Evolutionary conservation across 2,797 vertebrate genomes (phyloP).

Genomic region (Spea hammondii): DNA sequence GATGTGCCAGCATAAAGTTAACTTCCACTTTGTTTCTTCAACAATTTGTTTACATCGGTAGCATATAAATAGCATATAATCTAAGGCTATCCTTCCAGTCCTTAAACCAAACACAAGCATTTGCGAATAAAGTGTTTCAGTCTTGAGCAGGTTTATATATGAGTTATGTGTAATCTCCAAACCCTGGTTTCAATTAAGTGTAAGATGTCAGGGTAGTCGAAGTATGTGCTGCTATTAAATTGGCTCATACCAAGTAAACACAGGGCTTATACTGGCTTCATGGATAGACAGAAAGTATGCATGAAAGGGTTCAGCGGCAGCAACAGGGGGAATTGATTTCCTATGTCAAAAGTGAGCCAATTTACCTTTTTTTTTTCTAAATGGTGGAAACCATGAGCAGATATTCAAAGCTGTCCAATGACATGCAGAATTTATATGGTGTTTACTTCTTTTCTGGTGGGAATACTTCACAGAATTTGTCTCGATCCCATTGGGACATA

Average conservation of each 20-base stretch:
- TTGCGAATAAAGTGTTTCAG: neutral
- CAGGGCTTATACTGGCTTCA: slow-evolving; percentile 22
- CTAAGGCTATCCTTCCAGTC: neutral
- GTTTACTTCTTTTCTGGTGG: slow-evolving; percentile 60
- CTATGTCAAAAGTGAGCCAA: slow-evolving; percentile 56
- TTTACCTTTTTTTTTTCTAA: slow-evolving; percentile 39
- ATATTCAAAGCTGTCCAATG: slow-evolving; percentile 62
- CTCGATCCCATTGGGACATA: slow-evolving; percentile 56
- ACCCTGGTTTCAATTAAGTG: slow-evolving; percentile 29
- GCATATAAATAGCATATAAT: neutral
- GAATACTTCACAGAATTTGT: slow-evolving; percentile 54
- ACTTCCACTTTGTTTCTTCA: no score
- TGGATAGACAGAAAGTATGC: slow-evolving; percentile 34
- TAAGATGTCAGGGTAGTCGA: slow-evolving; percentile 22
- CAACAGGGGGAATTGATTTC: slow-evolving; percentile 41
- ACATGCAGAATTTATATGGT: slow-evolving; percentile 60
- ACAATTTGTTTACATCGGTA: no score
- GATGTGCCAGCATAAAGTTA: no score
- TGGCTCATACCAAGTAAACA: slow-evolving; percentile 27
- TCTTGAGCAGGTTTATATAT: slow-evolving; percentile 16
- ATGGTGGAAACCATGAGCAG: slow-evolving; percentile 59
- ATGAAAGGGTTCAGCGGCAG: slow-evolving; percentile 40
- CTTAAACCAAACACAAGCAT: neutral
- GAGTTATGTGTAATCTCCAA: slow-evolving; percentile 19
- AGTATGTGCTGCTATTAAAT: slow-evolving; percentile 24